Conservation (phyloP, 2,113 vertebrate species). For the Spheniscus mendiculus region DNA sequence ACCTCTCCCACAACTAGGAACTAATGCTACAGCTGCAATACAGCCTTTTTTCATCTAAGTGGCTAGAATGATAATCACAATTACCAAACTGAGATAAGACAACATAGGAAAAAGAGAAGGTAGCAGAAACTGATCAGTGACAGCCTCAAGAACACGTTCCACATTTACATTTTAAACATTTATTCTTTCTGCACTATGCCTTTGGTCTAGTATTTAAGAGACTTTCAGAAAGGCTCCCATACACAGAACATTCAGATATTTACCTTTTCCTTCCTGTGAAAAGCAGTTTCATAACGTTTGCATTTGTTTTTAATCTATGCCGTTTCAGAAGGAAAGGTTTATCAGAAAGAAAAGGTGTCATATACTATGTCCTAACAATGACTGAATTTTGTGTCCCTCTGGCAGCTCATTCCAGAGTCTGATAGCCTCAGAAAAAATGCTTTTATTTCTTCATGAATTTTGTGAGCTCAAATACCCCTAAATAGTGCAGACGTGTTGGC, state of each 20-base stretch:
- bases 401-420: neutral
- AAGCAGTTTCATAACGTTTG: neutral
- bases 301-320: neutral
- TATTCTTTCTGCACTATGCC: neutral
- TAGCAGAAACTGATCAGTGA: neutral
- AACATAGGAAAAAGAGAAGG: accelerated
- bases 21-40: neutral
- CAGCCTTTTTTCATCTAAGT: neutral
- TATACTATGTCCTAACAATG: neutral
- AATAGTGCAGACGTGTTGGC: neutral
- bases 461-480: neutral
- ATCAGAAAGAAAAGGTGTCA: neutral
- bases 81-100: neutral
- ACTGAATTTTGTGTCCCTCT: neutral
- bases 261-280: neutral
- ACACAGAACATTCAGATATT: neutral
- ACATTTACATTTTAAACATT: neutral
- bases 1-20: neutral
- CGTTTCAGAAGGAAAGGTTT: neutral
- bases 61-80: neutral
- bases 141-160: neutral
- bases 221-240: neutral
- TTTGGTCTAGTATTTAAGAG: neutral
- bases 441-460: neutral
- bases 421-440: neutral